phyloP scores from a whole-genome alignment of 2,888 invertebrate genomes.

The Dryobota labecula region DNA sequence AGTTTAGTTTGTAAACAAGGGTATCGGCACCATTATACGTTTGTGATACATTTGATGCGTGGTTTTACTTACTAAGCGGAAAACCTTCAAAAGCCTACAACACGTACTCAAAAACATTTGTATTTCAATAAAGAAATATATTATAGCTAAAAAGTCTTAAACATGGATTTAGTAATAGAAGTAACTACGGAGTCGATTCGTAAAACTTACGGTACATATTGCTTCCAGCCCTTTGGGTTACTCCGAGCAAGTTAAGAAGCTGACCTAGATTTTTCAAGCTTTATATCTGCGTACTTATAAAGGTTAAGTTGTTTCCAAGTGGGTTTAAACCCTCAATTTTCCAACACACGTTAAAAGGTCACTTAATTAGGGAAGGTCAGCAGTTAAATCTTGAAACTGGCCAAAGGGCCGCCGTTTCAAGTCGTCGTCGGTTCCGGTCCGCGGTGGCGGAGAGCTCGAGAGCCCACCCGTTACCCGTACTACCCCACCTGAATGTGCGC shows the following conservation, averaged over 20 bases:
- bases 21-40: no score
- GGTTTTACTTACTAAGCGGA: no score
- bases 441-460: conserved; percentile 35
- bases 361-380: conserved; percentile 75
- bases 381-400: conserved; percentile 76
- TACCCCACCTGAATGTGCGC: conserved; percentile 59
- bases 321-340: conserved; percentile 62
- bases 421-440: conserved; percentile 68
- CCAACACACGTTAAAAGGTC: conserved; percentile 72
- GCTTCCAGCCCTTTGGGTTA: conserved; percentile 6
- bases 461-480: background rate
- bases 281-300: conserved; percentile 36
- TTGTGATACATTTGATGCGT: no score
- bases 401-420: conserved; percentile 67
- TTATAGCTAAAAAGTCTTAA: no score
- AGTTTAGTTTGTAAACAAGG: no score
- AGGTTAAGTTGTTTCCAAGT: conserved; percentile 44
- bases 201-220: conserved; percentile 10
- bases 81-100: no score
- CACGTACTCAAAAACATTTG: no score
- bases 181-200: conserved; percentile 1
- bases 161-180: conserved; percentile 14
- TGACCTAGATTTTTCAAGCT: conserved; percentile 45
- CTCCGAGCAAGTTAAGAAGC: conserved; percentile 21
- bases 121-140: no score